Evolutionary conservation across 1,140 invertebrate species (phyloP), one percentile per base, ranked within the genome.

Genomic region (Drosophila varians): DNA sequence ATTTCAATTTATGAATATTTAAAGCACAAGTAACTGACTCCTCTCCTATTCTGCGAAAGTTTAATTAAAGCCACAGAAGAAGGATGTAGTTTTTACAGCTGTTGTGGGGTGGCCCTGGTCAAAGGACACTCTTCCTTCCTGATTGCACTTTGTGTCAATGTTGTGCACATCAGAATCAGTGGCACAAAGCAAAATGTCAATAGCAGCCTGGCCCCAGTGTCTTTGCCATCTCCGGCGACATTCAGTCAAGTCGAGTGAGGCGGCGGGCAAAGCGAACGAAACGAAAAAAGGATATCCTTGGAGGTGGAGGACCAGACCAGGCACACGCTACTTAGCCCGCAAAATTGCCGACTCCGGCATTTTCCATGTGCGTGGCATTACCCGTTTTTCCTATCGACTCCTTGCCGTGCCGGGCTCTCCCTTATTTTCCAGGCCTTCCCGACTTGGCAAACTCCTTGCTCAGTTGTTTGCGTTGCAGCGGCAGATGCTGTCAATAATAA

Each of bases 401-500:
- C 21, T n/a, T n/a, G n/a, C n/a, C n/a, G n/a, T 9, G 4, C 26
- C 14, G 11, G 9, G 8, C 14, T 16, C 28, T 36, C 11, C 46
- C 51, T 18, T 31, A 28, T 75, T 58, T 56, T 23, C 51, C 61
- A 12, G 55, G 36, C 61, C 21, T 18, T 19, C 16, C 38, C 38
- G 8, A 18, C 55, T 38, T 16, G 34, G 48, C 54, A 60, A 77
- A 70, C 56, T 51, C 46, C 65, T 66, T 68, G 60, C 64, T 53
- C 47, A 77, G 74, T 84, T 84, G 80, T 86, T 84, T 84, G 80
- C 80, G 86, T 84, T 84, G 77, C 80, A 86, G 74, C 82, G 73
- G 82, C 82, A 86, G 82, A 84, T 86, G 82, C 83, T 86, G 82
- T 86, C 82, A 87, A 87, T 90, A 87, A 87, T 90, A 90, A 90